These are phyloP conservation scores for Eudasyphora cyanicolor DNA, from an alignment of 2,888 invertebrate genomes.

Conservation along the genomic window DNA sequence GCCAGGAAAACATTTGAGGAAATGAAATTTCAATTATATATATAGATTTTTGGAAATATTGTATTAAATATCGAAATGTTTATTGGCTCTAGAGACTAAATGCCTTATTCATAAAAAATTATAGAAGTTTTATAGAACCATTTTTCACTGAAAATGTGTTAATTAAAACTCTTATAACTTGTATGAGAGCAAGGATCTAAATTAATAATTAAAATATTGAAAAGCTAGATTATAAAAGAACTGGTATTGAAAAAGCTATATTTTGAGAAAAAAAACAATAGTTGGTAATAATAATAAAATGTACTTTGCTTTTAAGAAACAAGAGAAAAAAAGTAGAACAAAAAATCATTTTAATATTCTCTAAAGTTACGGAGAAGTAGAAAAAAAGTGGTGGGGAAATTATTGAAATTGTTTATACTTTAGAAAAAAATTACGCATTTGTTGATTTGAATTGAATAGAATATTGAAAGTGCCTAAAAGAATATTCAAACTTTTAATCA, in stretches of 20 bases:
- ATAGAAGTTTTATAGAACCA: too few species aligned
- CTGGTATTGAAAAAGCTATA: not conserved
- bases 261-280: constrained; percentile 64
- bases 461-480: not conserved
- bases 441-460: constrained; percentile 17
- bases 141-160: too few species aligned
- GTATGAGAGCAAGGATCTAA: too few species aligned
- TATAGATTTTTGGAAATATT: too few species aligned
- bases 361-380: not conserved
- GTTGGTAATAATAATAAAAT: constrained; percentile 64
- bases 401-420: not conserved
- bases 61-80: too few species aligned
- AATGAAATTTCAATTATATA: too few species aligned
- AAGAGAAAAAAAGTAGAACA: not conserved
- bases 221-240: too few species aligned
- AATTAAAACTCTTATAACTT: too few species aligned
- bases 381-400: constrained; percentile 6
- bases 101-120: constrained; percentile 1
- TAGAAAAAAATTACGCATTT: constrained; percentile 26
- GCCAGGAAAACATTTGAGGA: too few species aligned
- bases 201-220: not conserved
- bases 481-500: not conserved
- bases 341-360: not conserved
- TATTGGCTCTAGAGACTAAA: constrained; percentile 39
- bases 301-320: constrained; percentile 57